Evolutionary conservation across 1,140 invertebrate species (phyloP).

Genomic region (Apis dorsata): DNA sequence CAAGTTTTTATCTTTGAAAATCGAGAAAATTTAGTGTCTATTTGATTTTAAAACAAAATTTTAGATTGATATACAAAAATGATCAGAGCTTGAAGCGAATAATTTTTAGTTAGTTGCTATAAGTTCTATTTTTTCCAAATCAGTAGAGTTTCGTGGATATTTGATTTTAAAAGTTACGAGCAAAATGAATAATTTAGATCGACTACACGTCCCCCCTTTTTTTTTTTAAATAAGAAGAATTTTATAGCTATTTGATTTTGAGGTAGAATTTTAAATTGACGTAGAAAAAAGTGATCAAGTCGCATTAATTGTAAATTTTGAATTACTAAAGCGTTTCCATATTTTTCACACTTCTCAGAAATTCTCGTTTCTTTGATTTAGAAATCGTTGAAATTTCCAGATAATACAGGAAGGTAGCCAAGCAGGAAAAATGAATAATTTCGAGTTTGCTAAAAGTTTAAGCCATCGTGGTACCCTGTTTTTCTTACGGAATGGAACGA

Average conservation of each 20-base stretch:
- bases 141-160: too few relatives aligned
- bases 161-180: too few relatives aligned
- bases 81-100: too few relatives aligned
- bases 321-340: neutral
- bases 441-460: neutral
- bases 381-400: neutral
- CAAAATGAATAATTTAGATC: neutral
- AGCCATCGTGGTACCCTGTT: neutral
- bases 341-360: neutral
- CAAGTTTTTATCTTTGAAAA: too few relatives aligned
- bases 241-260: neutral
- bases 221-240: neutral
- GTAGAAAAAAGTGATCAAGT: neutral
- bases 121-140: too few relatives aligned
- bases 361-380: neutral
- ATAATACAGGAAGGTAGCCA: too few relatives aligned
- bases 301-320: neutral
- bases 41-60: too few relatives aligned
- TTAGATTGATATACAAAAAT: too few relatives aligned
- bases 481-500: conserved; percentile 20
- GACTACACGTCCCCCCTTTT: neutral
- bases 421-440: conserved; percentile 18
- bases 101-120: too few relatives aligned
- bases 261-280: neutral
- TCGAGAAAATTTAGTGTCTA: too few relatives aligned